A percentile compares a stretch with the other conserved stretches of the same genome.
These are phyloP conservation scores for Yponomeuta evonymella DNA, from an alignment of 2,888 invertebrate species.

Conservation along the genomic window DNA sequence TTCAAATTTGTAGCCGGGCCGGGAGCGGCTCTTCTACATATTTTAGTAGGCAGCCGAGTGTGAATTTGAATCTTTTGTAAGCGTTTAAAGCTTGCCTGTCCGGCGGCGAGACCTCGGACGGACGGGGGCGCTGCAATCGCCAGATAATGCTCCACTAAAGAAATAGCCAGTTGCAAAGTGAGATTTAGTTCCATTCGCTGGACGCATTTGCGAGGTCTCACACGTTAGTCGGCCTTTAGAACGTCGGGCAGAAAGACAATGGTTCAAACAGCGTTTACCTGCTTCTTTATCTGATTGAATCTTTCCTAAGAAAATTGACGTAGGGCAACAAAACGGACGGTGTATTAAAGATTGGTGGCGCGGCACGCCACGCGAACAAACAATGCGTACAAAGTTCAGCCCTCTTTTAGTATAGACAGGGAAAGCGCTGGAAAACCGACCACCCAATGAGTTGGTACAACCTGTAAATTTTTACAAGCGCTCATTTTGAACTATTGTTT, in stretches of 20 bases:
- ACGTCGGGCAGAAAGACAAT: constrained; percentile 52
- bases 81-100: constrained; percentile 51
- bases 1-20: constrained; percentile 72
- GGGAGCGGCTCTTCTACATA: constrained; percentile 72
- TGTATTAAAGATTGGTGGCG: not conserved
- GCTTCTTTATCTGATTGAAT: constrained; percentile 13
- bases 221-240: no score
- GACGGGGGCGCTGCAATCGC: no score
- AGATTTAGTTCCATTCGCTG: no score
- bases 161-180: no score
- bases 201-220: no score
- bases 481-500: no score
- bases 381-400: not conserved
- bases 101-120: no score
- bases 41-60: constrained; percentile 75
- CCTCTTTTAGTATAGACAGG: no score
- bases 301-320: constrained; percentile 11
- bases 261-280: constrained; percentile 32
- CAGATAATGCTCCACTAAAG: no score
- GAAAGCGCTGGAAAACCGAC: no score
- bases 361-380: not conserved
- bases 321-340: not conserved
- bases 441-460: no score
- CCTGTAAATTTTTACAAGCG: no score
- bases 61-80: constrained; percentile 76